Percentiles rank a stretch among this genome's conserved stretches.
Conservation (phyloP, 2,888 invertebrate genomes). For the Lasioglossum pauxillum region DNA sequence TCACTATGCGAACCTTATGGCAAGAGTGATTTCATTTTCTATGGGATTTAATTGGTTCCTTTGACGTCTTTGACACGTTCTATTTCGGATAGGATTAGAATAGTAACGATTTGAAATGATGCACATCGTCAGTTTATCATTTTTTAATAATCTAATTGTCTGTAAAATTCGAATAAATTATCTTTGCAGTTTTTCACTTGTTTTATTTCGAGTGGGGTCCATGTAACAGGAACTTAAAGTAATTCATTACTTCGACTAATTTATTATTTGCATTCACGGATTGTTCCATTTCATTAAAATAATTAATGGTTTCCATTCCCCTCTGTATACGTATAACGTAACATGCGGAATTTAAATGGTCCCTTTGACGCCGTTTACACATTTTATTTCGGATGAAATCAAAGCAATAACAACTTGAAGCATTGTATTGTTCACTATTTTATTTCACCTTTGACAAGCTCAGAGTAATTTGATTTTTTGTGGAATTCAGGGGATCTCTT, state of each 20-base stretch:
- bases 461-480: background rate
- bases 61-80: too few relatives aligned
- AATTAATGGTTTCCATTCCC: background rate
- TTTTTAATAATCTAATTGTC: too few relatives aligned
- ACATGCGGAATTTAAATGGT: background rate
- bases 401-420: background rate
- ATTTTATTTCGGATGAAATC: too few relatives aligned
- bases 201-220: background rate
- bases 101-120: too few relatives aligned
- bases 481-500: background rate
- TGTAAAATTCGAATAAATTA: too few relatives aligned
- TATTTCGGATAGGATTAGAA: too few relatives aligned
- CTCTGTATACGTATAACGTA: too few relatives aligned
- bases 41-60: too few relatives aligned
- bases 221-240: background rate
- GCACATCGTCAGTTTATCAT: background rate
- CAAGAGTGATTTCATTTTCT: too few relatives aligned
- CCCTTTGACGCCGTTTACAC: background rate
- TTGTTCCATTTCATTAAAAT: background rate
- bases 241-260: background rate
- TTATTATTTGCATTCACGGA: background rate
- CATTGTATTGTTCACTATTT: background rate
- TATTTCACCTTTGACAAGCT: background rate
- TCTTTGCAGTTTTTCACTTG: background rate
- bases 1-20: too few relatives aligned